A percentile compares a stretch with the other conserved stretches of the same genome.
Conservation (phyloP, 2,888 invertebrate species). For the Drosophila anceps region DNA sequence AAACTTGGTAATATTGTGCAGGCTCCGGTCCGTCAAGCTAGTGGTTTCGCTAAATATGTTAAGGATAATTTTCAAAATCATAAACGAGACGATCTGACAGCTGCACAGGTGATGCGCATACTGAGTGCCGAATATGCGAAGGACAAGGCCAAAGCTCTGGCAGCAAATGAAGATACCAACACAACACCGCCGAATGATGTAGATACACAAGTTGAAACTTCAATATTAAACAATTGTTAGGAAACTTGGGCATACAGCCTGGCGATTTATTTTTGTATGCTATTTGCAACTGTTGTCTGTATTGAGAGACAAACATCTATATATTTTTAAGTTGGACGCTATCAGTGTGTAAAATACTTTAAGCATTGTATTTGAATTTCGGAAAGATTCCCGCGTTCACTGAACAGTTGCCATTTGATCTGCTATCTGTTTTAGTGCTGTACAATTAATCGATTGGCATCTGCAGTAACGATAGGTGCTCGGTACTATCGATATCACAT, state of each 20-base stretch:
- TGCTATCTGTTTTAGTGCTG: slow-evolving; percentile 10
- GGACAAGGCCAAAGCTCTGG: slow-evolving; percentile 25
- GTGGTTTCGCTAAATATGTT: slow-evolving; percentile 85
- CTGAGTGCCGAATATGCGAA: slow-evolving; percentile 82
- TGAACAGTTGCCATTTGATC: background rate
- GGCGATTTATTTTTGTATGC: no score
- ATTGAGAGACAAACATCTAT: background rate
- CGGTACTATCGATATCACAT: slow-evolving; percentile 34
- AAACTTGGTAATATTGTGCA: slow-evolving; percentile 81
- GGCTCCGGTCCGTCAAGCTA: slow-evolving; percentile 81
- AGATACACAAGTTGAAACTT: slow-evolving; percentile 22
- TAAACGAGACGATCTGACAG: slow-evolving; percentile 79
- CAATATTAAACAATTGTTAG: slow-evolving; percentile 26
- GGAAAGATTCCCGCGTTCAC: no score
- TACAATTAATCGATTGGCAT: background rate
- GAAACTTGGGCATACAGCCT: slow-evolving; percentile 12
- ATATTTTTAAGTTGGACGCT: background rate
- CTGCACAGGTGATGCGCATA: slow-evolving; percentile 84
- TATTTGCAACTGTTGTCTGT: no score
- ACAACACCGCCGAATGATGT: slow-evolving; percentile 19
- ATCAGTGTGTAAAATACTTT: background rate
- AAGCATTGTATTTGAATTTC: no score
- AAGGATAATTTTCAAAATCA: slow-evolving; percentile 83
- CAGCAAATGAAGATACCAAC: slow-evolving; percentile 2
- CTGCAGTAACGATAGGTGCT: background rate